Percentiles rank a stretch among this genome's conserved stretches.
Conservation (phyloP, 1,140 invertebrate species). For the Bemisia tabaci region DNA sequence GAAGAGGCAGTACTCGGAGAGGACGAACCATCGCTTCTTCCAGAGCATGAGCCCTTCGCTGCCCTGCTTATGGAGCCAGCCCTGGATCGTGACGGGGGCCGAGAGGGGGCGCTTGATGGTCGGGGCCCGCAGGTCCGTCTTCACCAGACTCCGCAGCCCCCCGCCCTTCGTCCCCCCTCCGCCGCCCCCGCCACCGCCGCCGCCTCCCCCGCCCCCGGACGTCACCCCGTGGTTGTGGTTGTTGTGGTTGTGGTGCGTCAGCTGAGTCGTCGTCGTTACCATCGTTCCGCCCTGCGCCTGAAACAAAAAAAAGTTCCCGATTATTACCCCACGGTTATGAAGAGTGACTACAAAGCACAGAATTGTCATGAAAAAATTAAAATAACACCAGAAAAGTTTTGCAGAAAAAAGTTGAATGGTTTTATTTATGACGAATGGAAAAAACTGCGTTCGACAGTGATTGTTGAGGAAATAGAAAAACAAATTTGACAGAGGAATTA, state of each 20-base stretch:
- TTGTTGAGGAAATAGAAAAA: no score
- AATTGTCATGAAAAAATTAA: no score
- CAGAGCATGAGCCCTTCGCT: slow-evolving; percentile 81
- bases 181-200: no score
- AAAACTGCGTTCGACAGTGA: no score
- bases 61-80: slow-evolving; percentile 85
- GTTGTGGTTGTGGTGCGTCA: neutral
- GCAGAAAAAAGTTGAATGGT: no score
- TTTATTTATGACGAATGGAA: no score
- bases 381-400: no score
- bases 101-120: slow-evolving; percentile 59
- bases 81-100: slow-evolving; percentile 68
- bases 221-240: neutral
- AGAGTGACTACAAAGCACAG: no score
- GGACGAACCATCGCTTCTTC: slow-evolving; percentile 90
- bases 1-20: slow-evolving; percentile 86
- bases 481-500: no score
- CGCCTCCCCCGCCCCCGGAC: no score
- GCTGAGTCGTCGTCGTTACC: neutral
- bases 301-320: neutral
- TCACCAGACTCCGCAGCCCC: neutral
- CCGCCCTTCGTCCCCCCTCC: no score
- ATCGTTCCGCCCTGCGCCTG: neutral
- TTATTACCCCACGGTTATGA: no score
- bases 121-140: slow-evolving; percentile 29